phyloP scores from a whole-genome alignment of 2,797 vertebrate species.

The Pseudochirops corinnae region DNA sequence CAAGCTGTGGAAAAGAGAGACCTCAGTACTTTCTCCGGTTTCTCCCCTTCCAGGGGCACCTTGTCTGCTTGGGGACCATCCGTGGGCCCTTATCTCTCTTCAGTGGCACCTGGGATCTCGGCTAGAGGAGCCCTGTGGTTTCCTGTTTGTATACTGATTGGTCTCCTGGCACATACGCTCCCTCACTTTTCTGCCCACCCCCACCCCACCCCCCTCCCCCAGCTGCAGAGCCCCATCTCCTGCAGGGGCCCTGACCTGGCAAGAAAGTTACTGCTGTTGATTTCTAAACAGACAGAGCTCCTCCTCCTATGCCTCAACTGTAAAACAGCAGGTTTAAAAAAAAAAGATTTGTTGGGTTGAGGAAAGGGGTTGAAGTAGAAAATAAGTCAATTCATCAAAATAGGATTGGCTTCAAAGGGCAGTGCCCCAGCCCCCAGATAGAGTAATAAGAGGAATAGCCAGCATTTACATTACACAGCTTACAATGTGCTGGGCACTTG shows the following conservation, averaged over 20 bases:
- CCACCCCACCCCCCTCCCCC: neutral
- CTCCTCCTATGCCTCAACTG: neutral
- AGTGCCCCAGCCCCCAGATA: neutral
- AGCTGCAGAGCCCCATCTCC: neutral
- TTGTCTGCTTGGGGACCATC: neutral
- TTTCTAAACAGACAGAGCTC: neutral
- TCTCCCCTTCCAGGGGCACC: neutral
- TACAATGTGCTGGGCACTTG: neutral
- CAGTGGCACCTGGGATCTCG: neutral
- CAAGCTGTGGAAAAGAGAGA: neutral
- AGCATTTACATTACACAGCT: neutral
- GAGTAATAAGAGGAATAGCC: neutral
- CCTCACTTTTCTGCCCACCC: neutral
- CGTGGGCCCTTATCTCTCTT: neutral
- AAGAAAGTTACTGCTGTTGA: neutral
- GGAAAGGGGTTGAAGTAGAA: neutral
- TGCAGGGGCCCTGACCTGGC: neutral
- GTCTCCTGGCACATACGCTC: neutral
- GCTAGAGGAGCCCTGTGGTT: neutral
- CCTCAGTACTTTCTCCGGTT: neutral
- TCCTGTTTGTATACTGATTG: neutral
- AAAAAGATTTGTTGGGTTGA: neutral
- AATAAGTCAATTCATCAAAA: neutral
- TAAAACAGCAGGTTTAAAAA: neutral
- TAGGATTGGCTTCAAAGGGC: neutral